phyloP scores from a whole-genome alignment of 2,888 invertebrate genomes.

The Alcis repandata region DNA sequence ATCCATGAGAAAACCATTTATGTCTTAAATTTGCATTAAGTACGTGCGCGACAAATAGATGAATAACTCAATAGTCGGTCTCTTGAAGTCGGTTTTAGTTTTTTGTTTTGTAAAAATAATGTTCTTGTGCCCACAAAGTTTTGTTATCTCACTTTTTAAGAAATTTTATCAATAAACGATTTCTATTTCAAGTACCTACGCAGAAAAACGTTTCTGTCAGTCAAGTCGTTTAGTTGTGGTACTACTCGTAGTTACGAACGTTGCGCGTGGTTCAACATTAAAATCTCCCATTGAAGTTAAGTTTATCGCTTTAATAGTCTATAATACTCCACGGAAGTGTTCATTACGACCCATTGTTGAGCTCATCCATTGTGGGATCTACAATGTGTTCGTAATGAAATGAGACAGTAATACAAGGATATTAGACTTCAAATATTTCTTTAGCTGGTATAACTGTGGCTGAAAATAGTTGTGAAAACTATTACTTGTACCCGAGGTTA shows the following conservation, averaged over 20 bases:
- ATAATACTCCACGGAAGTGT: conserved; percentile 47
- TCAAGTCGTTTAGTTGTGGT: background rate
- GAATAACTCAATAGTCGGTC: too few species aligned
- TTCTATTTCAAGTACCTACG: too few species aligned
- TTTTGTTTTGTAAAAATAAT: too few species aligned
- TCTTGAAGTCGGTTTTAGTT: too few species aligned
- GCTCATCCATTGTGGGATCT: conserved; percentile 56
- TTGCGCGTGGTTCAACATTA: conserved; percentile 1
- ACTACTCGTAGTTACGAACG: background rate
- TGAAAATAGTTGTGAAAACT: background rate
- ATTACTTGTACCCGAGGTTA: background rate
- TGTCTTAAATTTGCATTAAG: too few species aligned
- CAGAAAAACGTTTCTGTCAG: background rate
- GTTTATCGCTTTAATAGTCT: conserved; percentile 30
- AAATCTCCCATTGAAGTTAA: conserved; percentile 26
- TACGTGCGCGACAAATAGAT: too few species aligned
- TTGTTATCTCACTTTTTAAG: too few species aligned
- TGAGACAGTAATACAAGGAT: conserved; percentile 40
- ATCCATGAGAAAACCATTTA: too few species aligned
- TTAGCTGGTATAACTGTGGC: background rate
- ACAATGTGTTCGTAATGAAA: conserved; percentile 62
- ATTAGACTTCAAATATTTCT: conserved; percentile 42
- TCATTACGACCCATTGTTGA: conserved; percentile 66
- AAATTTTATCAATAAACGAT: too few species aligned
- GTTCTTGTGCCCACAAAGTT: too few species aligned